These are phyloP conservation scores for Cetonia aurata DNA, from an alignment of 2,888 invertebrate species.

Conservation along the genomic window DNA sequence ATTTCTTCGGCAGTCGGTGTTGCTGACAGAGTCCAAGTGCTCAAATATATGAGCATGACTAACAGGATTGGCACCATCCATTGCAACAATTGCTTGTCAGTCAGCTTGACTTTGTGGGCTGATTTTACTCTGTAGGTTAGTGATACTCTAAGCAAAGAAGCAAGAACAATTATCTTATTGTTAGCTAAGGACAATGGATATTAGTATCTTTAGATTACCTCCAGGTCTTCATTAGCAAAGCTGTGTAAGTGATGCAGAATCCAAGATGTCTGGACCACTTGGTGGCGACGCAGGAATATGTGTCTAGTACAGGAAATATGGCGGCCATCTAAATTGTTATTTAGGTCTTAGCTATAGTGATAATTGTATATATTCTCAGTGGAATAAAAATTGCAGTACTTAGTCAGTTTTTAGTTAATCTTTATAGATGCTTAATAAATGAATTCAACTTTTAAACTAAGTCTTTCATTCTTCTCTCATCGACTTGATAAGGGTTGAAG, in stretches of 20 bases:
- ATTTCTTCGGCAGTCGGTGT: conserved; percentile 87
- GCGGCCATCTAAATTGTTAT: conserved; percentile 83
- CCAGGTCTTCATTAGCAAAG: conserved; percentile 95
- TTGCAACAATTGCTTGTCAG: conserved; percentile 91
- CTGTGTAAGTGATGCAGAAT: conserved; percentile 93
- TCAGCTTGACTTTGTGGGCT: conserved; percentile 91
- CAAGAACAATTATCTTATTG: conserved; percentile 1
- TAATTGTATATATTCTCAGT: too few species aligned
- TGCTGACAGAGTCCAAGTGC: conserved; percentile 91
- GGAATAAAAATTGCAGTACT: too few species aligned
- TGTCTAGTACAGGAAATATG: conserved; percentile 88
- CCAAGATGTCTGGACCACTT: conserved; percentile 95
- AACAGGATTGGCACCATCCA: conserved; percentile 94
- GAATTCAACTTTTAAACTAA: too few species aligned
- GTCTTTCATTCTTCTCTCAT: too few species aligned
- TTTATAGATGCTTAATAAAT: too few species aligned
- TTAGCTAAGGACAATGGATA: too few species aligned
- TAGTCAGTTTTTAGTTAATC: too few species aligned
- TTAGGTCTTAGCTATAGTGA: background rate
- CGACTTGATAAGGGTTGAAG: too few species aligned
- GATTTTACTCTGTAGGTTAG: conserved; percentile 94
- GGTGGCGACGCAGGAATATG: conserved; percentile 87
- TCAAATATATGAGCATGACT: conserved; percentile 88
- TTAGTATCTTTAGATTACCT: conserved; percentile 70
- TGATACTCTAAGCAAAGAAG: conserved; percentile 78